phyloP scores from a whole-genome alignment of 92 coral and sea anemone species.

The Desmophyllum pertusum region DNA sequence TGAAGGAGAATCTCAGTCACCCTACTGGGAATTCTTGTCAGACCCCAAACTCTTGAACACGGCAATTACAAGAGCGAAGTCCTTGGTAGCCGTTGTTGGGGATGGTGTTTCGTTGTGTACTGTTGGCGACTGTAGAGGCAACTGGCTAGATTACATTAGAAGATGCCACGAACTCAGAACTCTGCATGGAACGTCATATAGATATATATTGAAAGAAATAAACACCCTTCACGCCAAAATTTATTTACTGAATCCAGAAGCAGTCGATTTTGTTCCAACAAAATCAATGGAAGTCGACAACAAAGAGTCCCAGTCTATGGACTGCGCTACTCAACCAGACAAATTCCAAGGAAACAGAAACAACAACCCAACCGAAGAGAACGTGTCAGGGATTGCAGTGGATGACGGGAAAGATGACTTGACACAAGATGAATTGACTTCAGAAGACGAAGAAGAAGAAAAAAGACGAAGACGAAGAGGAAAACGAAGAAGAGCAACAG shows the following conservation, averaged over 20 bases:
- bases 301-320: neutral
- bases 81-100: constrained; percentile 76
- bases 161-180: constrained; percentile 46
- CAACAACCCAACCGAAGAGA: neutral
- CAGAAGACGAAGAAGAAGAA: constrained; percentile 1
- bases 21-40: constrained; percentile 50
- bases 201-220: constrained; percentile 35
- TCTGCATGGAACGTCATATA: constrained; percentile 49
- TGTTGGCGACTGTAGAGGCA: constrained; percentile 59
- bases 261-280: constrained; percentile 33
- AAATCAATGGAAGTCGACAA: neutral
- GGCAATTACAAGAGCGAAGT: constrained; percentile 81
- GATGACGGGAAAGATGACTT: too few species aligned
- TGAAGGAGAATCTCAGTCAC: neutral
- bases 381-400: neutral
- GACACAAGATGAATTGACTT: neutral
- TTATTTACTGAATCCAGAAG: constrained; percentile 41
- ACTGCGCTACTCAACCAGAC: neutral
- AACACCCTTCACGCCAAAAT: constrained; percentile 10
- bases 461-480: constrained; percentile 8
- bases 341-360: neutral
- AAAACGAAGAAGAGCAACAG: constrained; percentile 6
- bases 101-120: constrained; percentile 73
- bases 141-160: constrained; percentile 71
- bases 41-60: constrained; percentile 71